Percentiles rank a stretch among this genome's conserved stretches.
phyloP scores from a whole-genome alignment of 2,113 vertebrate species.

The Myrmecophaga tridactyla region DNA sequence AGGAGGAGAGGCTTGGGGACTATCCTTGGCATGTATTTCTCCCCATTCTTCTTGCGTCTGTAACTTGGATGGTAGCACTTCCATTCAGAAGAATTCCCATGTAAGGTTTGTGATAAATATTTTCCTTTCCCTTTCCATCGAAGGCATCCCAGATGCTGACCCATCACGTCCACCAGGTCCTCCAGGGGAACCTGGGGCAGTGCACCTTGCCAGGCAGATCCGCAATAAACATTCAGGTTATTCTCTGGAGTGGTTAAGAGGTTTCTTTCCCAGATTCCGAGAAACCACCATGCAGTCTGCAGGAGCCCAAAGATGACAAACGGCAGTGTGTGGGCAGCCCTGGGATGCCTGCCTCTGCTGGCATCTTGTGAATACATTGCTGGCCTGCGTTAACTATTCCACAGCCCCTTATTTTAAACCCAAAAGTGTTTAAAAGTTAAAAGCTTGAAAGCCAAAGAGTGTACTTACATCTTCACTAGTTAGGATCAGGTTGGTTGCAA shows the following conservation, averaged over 20 bases:
- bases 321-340: accelerated
- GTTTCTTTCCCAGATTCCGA: neutral
- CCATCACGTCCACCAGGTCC: too few relatives aligned
- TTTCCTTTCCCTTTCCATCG: neutral
- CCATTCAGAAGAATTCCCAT: accelerated
- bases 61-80: neutral
- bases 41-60: neutral
- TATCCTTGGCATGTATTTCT: accelerated
- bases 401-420: neutral
- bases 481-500: neutral
- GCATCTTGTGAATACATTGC: too few relatives aligned
- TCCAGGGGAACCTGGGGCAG: too few relatives aligned
- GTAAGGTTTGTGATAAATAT: accelerated
- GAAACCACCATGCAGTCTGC: accelerated
- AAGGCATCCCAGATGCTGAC: accelerated
- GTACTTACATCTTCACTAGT: too few relatives aligned
- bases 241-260: neutral
- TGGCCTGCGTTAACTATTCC: neutral
- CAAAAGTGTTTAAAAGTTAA: neutral
- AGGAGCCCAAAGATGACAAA: accelerated
- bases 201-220: accelerated
- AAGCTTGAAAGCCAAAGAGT: neutral
- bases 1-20: accelerated
- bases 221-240: accelerated
- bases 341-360: too few relatives aligned